phyloP scores from a whole-genome alignment of 2,113 vertebrate genomes.

The Bagarius yarrelli region DNA sequence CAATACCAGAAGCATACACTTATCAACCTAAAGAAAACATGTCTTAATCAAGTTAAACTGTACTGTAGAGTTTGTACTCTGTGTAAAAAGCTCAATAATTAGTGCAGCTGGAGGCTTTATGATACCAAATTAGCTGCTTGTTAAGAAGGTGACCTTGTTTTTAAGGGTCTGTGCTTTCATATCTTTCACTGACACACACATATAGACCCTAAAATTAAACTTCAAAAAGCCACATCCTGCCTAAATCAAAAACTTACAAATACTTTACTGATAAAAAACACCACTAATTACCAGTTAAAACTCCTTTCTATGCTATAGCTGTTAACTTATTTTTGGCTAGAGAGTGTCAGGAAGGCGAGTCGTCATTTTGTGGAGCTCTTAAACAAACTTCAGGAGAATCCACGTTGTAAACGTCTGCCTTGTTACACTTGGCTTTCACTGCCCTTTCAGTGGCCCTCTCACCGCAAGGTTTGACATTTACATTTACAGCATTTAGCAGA shows the following conservation, averaged over 20 bases:
- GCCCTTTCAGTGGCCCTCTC: conserved; percentile 54
- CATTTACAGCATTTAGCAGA: no score
- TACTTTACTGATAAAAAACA: not conserved
- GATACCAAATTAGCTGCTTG: not conserved
- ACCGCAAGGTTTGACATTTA: conserved; percentile 49
- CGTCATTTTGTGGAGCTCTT: conserved; percentile 42
- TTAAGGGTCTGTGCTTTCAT: not conserved
- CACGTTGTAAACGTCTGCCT: conserved; percentile 43
- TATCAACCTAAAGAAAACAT: conserved; percentile 35
- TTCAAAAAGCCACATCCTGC: not conserved
- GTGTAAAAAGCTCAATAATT: not conserved
- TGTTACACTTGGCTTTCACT: conserved; percentile 51
- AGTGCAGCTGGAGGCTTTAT: not conserved
- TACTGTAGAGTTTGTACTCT: not conserved
- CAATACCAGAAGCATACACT: conserved; percentile 49
- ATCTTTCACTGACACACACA: not conserved
- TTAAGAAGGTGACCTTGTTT: not conserved
- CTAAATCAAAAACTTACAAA: not conserved
- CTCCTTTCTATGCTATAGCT: not conserved
- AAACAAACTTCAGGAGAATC: conserved; percentile 43
- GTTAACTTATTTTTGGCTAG: not conserved
- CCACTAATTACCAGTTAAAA: not conserved
- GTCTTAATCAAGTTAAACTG: not conserved
- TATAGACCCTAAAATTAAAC: not conserved
- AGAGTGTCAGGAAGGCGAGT: conserved; percentile 36